phyloP scores from a whole-genome alignment of 2,113 vertebrate species.

The Progne subis region DNA sequence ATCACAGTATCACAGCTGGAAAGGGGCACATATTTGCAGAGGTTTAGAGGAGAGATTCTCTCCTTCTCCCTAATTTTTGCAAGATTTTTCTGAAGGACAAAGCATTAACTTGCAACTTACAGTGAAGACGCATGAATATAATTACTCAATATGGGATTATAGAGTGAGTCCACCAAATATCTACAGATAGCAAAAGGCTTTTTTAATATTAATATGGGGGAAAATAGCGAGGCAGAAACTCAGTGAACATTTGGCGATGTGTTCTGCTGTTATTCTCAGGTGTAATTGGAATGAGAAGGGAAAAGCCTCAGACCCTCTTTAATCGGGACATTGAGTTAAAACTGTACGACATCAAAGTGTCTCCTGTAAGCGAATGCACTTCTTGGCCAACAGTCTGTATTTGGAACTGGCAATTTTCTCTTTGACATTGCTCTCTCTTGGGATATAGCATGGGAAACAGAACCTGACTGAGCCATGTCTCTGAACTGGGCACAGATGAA shows the following conservation, averaged over 20 bases:
- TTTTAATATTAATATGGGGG: neutral
- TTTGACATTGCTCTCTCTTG: neutral
- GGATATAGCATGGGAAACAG: neutral
- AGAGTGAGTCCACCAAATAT: neutral
- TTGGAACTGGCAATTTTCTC: neutral
- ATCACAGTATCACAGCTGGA: neutral
- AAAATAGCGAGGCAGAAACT: neutral
- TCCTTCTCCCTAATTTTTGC: neutral
- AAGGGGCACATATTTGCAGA: neutral
- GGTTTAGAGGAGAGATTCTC: neutral
- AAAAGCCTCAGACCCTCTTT: neutral
- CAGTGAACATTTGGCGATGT: neutral
- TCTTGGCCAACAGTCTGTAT: neutral
- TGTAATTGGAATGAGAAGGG: neutral
- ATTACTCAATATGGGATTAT: neutral
- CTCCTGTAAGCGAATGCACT: neutral
- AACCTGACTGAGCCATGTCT: neutral
- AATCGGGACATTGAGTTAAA: neutral
- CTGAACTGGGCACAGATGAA: neutral
- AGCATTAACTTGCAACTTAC: neutral
- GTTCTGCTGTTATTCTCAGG: neutral
- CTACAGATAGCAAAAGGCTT: neutral
- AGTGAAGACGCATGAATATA: neutral
- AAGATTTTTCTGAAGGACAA: neutral
- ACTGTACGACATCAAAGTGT: neutral